Evolutionary conservation across 2,797 vertebrate genomes (phyloP), one percentile per base, ranked within the genome.

Genomic region (Hoplostethus mediterraneus): DNA sequence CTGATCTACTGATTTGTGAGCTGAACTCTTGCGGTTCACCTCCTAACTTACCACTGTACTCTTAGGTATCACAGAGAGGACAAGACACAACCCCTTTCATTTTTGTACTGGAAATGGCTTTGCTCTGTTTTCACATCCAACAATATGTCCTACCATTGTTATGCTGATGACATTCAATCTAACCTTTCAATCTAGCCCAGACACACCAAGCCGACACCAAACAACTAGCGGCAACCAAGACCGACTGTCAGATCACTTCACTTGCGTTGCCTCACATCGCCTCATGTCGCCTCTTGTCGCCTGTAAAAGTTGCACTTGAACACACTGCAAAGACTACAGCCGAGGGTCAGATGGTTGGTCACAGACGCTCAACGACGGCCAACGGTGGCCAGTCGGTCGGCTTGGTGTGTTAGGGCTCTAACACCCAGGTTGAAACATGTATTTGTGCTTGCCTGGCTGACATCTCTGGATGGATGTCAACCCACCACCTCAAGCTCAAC

Each of bases 381-480:
- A 21, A 21, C 21, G 28, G 28, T 28, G 28, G 3, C 28, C 28
- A 2, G 28, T 28, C 3, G 28, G 28, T 28, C 3, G 1, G 28
- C 28, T 3, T 28, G 28, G 28, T 28, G 28, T 28, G 28, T 28
- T 3, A 28, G 28, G 28, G 28, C 10, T 49, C 16, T 49, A 64
- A 58, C 80, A 69, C 66, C 78, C 71, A 73, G 70, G 56, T 60
- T 64, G 72, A 77, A 52, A 70, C 70, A 65, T 82, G 85, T 60
- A 89, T 82, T 85, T 88, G 83, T 75, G 61, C 74, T 73, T 71
- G 73, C 82, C 54, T 70, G 53, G 30, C 52, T 84, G 83, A 85
- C 84, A 82, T 78, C 63, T 85, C 58, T 59, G 67, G 71, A 76
- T 69, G 65, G 75, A 87, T 66, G 72, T 73, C 72, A 79, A 76